These are phyloP conservation scores for Cerceris ruficornis DNA, from an alignment of 2,888 invertebrate genomes.

Conservation along the genomic window DNA sequence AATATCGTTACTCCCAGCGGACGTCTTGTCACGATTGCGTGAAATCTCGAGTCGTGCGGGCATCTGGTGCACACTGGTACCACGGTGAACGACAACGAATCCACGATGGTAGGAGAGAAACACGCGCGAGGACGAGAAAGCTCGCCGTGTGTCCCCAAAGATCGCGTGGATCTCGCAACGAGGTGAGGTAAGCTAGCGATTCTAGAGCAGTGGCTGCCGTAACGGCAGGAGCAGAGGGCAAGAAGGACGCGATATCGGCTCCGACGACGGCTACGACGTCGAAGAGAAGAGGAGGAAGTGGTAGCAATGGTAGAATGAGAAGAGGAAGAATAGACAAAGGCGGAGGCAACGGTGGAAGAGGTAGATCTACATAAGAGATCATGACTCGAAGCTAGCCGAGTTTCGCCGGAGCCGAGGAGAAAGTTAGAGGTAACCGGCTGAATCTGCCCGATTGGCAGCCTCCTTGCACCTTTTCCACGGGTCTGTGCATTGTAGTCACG, in stretches of 20 bases:
- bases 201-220: slow-evolving; percentile 57
- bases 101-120: slow-evolving; percentile 40
- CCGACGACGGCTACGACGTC: slow-evolving; percentile 6
- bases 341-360: slow-evolving; percentile 45
- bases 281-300: neutral
- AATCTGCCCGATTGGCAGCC: slow-evolving; percentile 74
- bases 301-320: slow-evolving; percentile 6
- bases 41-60: slow-evolving; percentile 57
- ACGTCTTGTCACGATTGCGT: slow-evolving; percentile 46
- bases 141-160: slow-evolving; percentile 56
- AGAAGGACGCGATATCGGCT: slow-evolving; percentile 8
- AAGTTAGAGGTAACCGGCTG: slow-evolving; percentile 76
- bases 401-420: slow-evolving; percentile 74
- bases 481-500: slow-evolving; percentile 72
- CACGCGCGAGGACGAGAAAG: slow-evolving; percentile 41
- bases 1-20: slow-evolving; percentile 51
- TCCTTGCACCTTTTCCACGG: slow-evolving; percentile 63
- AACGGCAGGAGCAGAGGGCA: slow-evolving; percentile 24
- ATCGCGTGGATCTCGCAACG: slow-evolving; percentile 60
- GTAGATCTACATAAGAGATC: slow-evolving; percentile 76
- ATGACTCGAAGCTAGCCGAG: slow-evolving; percentile 76
- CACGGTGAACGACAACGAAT: slow-evolving; percentile 9
- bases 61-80: slow-evolving; percentile 30
- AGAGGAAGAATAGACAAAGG: slow-evolving; percentile 35
- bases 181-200: slow-evolving; percentile 66